These are phyloP conservation scores for Acanthiza pusilla DNA, from an alignment of 2,797 vertebrate species.

Conservation along the genomic window DNA sequence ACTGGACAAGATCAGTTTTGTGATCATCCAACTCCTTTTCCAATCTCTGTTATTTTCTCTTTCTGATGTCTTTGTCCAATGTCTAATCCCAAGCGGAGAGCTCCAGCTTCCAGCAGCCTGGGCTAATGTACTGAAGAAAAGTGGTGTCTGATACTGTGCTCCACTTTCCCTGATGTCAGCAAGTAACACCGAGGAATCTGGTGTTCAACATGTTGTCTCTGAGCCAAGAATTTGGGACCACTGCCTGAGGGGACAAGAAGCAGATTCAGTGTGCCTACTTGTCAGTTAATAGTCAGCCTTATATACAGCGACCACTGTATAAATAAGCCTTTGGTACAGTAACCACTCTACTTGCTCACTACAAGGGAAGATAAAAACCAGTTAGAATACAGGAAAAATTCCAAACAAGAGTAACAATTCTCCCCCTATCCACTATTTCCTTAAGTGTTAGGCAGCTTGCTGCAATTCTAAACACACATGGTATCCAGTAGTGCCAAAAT, in stretches of 20 bases:
- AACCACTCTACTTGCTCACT: background rate
- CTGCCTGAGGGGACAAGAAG: constrained; percentile 48
- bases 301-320: background rate
- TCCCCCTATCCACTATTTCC: background rate
- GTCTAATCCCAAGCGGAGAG: background rate
- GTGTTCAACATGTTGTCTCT: background rate
- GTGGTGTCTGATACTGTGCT: background rate
- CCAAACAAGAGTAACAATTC: background rate
- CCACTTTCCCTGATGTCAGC: background rate
- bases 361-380: background rate
- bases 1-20: background rate
- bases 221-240: constrained; percentile 25
- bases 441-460: background rate
- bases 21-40: background rate
- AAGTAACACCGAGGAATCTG: background rate
- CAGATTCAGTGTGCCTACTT: constrained; percentile 21
- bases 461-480: background rate
- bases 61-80: background rate
- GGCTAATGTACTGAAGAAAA: background rate
- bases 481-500: background rate
- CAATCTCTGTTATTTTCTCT: background rate
- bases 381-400: background rate
- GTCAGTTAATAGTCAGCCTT: constrained; percentile 29
- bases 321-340: background rate
- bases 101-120: background rate